A percentile compares a stretch with the other conserved stretches of the same genome.
Evolutionary conservation across 2,113 vertebrate genomes (phyloP).

Genomic region (Lipophrys pholis): DNA sequence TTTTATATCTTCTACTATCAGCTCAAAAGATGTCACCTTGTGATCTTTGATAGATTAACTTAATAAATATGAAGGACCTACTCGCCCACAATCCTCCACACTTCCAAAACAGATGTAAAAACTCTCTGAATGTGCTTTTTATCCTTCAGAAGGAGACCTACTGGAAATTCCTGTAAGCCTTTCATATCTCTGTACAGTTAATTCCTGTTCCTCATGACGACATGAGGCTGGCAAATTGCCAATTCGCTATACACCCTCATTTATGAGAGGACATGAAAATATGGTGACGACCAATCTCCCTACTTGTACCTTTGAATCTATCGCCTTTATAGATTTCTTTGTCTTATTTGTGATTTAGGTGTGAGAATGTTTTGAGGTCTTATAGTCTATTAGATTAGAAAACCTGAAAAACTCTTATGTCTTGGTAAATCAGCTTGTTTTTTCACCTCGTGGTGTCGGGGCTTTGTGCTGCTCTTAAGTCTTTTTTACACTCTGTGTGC

Average conservation of each 20-base stretch:
- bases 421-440: neutral
- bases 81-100: neutral
- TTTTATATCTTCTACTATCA: neutral
- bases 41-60: neutral
- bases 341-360: neutral
- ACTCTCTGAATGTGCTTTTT: neutral
- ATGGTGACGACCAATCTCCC: neutral
- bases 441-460: neutral
- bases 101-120: neutral
- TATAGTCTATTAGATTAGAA: neutral
- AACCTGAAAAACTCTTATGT: too few relatives aligned
- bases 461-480: neutral
- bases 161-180: neutral
- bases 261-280: neutral
- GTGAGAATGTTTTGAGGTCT: neutral
- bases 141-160: neutral
- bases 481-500: constrained; percentile 10
- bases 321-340: neutral
- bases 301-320: neutral
- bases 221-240: neutral
- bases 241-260: neutral
- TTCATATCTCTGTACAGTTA: neutral
- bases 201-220: neutral
- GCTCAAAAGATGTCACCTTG: neutral
- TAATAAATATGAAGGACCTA: neutral